phyloP scores from a whole-genome alignment of 2,113 vertebrate genomes.

The Dipodomys spectabilis region DNA sequence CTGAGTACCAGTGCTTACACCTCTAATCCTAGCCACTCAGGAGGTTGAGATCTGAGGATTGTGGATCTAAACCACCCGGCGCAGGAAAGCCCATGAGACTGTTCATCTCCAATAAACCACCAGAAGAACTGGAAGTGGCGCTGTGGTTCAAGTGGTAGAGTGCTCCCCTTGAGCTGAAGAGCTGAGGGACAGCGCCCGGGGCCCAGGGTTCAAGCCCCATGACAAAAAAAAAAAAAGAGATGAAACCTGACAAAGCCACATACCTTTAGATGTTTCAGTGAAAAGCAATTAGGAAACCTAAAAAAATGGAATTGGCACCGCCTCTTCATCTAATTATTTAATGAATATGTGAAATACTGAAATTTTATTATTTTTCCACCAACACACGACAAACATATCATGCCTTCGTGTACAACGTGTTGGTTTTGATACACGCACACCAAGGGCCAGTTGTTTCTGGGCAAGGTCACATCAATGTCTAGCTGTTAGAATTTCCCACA shows the following conservation, averaged over 20 bases:
- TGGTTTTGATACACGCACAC: not conserved
- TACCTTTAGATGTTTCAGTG: not conserved
- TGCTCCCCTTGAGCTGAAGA: too few species aligned
- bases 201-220: too few species aligned
- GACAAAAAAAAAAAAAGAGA: not conserved
- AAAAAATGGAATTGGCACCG: not conserved
- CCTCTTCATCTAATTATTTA: not conserved
- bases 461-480: not conserved
- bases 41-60: too few species aligned
- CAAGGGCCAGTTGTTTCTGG: not conserved
- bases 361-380: not conserved
- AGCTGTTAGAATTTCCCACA: not conserved
- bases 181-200: too few species aligned
- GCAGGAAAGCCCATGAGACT: too few species aligned
- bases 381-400: not conserved
- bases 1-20: too few species aligned
- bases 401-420: not conserved
- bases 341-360: not conserved
- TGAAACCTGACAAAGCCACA: not conserved
- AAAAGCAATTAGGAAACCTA: not conserved
- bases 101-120: too few species aligned
- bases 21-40: too few species aligned
- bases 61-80: too few species aligned
- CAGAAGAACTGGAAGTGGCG: too few species aligned
- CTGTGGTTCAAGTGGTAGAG: too few species aligned